phyloP scores from a whole-genome alignment of 2,888 invertebrate genomes.

The Tetrapedia diversipes region DNA sequence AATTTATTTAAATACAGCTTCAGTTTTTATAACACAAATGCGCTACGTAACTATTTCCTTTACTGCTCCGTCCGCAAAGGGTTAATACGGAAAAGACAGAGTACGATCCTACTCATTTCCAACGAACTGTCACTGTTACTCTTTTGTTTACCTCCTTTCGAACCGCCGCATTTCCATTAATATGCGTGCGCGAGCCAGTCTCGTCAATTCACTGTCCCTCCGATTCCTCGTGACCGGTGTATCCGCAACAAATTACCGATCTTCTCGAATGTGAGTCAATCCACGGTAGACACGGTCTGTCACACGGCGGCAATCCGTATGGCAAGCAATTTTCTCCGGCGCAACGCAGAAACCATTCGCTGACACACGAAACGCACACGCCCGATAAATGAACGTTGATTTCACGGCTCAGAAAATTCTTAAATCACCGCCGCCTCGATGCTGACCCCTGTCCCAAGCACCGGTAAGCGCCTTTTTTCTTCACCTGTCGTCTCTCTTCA shows the following conservation, averaged over 20 bases:
- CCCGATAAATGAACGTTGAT: slow-evolving; percentile 72
- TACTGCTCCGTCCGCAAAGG: no score
- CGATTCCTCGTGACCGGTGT: slow-evolving; percentile 11
- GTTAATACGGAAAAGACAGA: slow-evolving; percentile 21
- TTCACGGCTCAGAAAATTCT: slow-evolving; percentile 60
- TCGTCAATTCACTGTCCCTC: slow-evolving; percentile 27
- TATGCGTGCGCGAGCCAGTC: slow-evolving; percentile 36
- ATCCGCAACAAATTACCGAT: slow-evolving; percentile 50
- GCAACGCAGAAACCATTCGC: slow-evolving; percentile 32
- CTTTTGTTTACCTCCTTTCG: slow-evolving; percentile 58
- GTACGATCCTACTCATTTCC: slow-evolving; percentile 40
- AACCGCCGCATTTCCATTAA: slow-evolving; percentile 46
- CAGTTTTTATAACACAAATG: no score
- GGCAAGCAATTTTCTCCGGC: slow-evolving; percentile 23
- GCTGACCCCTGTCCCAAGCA: slow-evolving; percentile 55
- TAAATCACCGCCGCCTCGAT: slow-evolving; percentile 67
- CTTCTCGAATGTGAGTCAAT: slow-evolving; percentile 31
- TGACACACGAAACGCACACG: slow-evolving; percentile 31
- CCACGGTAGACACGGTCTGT: slow-evolving; percentile 3
- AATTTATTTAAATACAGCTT: no score
- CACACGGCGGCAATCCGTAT: slow-evolving; percentile 24
- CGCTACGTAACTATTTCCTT: no score
- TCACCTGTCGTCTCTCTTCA: slow-evolving; percentile 4
- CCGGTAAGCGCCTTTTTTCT: slow-evolving; percentile 62
- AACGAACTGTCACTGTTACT: slow-evolving; percentile 43